Conservation (phyloP, 2,888 invertebrate species). For the Darwinula stevensoni region DNA sequence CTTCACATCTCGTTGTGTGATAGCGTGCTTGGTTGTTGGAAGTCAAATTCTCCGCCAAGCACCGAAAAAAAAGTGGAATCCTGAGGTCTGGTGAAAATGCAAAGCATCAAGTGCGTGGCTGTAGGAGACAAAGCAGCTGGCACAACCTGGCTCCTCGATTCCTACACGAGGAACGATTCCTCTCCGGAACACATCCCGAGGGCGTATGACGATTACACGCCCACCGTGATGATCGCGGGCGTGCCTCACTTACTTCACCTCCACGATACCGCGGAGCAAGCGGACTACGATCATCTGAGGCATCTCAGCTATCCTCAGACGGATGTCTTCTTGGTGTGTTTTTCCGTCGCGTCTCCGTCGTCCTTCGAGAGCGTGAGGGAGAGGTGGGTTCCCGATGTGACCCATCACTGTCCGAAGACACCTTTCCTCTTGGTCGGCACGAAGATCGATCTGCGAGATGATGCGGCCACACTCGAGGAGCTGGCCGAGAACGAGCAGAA, state of each 20-base stretch:
- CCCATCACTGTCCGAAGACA: conserved; percentile 96
- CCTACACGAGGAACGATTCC: too few species aligned
- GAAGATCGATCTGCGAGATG: conserved; percentile 91
- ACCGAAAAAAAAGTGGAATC: too few species aligned
- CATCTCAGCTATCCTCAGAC: conserved; percentile 96
- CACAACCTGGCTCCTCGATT: too few species aligned
- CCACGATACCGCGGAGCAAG: conserved; percentile 95
- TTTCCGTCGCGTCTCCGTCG: conserved; percentile 93
- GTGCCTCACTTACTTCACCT: conserved; percentile 94
- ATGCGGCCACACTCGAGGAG: conserved; percentile 29
- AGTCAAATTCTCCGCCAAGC: too few species aligned
- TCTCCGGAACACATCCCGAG: too few species aligned
- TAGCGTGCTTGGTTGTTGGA: too few species aligned
- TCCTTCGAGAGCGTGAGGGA: conserved; percentile 99
- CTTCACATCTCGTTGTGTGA: too few species aligned
- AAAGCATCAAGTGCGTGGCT: too few species aligned
- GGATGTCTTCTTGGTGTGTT: conserved; percentile 95
- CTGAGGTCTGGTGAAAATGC: too few species aligned
- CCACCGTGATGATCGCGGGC: conserved; percentile 97
- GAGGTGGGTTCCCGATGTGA: conserved; percentile 99
- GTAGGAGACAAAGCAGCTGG: too few species aligned
- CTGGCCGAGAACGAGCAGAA: conserved; percentile 96
- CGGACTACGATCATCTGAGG: conserved; percentile 88
- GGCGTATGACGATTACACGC: conserved; percentile 95
- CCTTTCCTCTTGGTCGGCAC: conserved; percentile 93